Conservation (phyloP, 2,113 vertebrate genomes). For the Syrmaticus mikado region DNA sequence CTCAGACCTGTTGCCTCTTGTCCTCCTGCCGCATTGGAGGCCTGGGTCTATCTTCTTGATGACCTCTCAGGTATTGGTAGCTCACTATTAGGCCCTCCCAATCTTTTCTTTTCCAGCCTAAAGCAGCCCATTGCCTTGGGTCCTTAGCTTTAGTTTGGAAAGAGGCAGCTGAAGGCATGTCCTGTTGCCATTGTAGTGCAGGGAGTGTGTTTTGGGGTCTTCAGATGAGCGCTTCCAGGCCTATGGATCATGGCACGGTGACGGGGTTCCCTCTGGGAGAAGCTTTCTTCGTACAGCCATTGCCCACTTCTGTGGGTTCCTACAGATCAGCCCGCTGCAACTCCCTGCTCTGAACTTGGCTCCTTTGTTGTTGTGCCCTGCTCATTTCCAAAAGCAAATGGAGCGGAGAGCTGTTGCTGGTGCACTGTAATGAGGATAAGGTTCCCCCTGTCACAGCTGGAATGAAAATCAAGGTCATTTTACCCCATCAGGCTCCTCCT, state of each 20-base stretch:
- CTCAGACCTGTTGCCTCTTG: not conserved
- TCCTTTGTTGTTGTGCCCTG: not conserved
- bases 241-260: not conserved
- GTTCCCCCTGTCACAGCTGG: not conserved
- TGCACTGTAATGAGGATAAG: not conserved
- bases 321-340: not conserved
- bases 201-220: not conserved
- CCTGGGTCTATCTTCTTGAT: not conserved
- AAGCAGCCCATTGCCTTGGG: not conserved
- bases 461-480: not conserved
- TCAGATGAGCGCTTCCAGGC: not conserved
- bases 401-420: not conserved
- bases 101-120: not conserved
- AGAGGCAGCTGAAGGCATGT: not conserved
- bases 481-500: not conserved
- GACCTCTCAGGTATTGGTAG: not conserved
- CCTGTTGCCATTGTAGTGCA: not conserved
- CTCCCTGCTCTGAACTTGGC: not conserved
- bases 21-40: not conserved
- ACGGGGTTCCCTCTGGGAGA: not conserved
- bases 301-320: not conserved
- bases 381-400: not conserved
- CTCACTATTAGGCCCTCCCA: fast-evolving
- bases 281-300: not conserved
- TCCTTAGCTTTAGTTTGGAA: not conserved